phyloP scores from a whole-genome alignment of 2,888 invertebrate species.

The Lasioglossum pauxillum region DNA sequence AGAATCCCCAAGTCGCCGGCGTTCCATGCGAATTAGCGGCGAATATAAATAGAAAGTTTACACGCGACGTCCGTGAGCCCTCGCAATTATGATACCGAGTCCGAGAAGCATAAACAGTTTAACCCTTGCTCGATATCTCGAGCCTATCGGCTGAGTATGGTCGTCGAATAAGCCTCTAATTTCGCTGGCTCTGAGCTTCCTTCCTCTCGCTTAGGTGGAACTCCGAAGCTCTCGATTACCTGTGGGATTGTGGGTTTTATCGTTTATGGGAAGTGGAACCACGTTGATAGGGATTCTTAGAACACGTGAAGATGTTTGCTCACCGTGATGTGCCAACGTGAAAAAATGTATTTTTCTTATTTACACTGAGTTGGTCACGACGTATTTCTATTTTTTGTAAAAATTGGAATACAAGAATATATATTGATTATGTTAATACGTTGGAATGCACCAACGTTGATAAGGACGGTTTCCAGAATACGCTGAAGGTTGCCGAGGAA shows the following conservation, averaged over 20 bases:
- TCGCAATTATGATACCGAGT: constrained; percentile 38
- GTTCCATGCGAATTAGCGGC: constrained; percentile 55
- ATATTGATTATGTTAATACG: too few species aligned
- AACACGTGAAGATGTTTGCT: neutral
- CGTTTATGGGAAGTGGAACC: neutral
- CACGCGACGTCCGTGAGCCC: constrained; percentile 49
- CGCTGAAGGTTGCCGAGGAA: neutral
- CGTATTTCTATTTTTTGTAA: neutral
- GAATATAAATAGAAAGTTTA: constrained; percentile 66
- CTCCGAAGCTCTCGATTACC: neutral
- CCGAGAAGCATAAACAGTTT: constrained; percentile 9
- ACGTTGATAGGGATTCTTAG: neutral
- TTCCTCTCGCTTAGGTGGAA: neutral
- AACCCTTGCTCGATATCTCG: constrained; percentile 11
- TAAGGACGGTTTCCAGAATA: neutral
- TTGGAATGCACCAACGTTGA: neutral
- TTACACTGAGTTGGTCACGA: neutral
- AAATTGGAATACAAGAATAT: neutral
- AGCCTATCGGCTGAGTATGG: neutral
- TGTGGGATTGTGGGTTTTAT: neutral
- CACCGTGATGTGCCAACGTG: neutral
- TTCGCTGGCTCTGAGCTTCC: neutral
- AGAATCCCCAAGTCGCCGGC: constrained; percentile 32
- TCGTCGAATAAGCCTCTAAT: constrained; percentile 4
- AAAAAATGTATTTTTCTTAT: neutral